phyloP scores from a whole-genome alignment of 1,140 invertebrate species.

The Listronotus bonariensis region DNA sequence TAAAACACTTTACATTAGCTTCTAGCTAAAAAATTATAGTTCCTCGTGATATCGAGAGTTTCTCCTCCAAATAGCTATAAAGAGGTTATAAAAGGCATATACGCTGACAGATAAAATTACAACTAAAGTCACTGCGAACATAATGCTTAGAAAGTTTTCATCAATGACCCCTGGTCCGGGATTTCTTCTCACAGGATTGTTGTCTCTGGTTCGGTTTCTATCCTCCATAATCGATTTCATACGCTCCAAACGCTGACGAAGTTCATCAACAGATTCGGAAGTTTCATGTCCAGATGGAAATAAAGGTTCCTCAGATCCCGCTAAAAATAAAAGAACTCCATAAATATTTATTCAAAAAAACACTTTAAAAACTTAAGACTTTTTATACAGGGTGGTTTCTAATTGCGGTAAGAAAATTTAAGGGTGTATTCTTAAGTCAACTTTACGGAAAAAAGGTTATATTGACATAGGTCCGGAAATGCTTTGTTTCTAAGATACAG shows the following conservation, averaged over 20 bases:
- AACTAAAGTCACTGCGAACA: conserved; percentile 73
- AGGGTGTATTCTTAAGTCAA: too few relatives aligned
- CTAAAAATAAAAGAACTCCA: conserved; percentile 1
- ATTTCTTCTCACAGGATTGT: conserved; percentile 55
- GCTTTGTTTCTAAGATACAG: too few relatives aligned
- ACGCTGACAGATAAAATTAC: conserved; percentile 79
- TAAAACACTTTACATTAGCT: too few relatives aligned
- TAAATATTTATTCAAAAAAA: too few relatives aligned
- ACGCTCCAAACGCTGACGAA: conserved; percentile 72
- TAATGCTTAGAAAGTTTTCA: conserved; percentile 77
- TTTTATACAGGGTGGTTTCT: too few relatives aligned
- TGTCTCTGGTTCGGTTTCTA: conserved; percentile 61
- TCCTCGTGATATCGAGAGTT: conserved; percentile 78
- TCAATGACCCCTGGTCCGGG: conserved; percentile 68
- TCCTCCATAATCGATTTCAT: conserved; percentile 82
- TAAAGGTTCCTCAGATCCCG: background rate
- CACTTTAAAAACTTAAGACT: background rate
- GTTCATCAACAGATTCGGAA: conserved; percentile 72
- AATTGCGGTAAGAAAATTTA: too few relatives aligned
- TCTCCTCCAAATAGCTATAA: conserved; percentile 78
- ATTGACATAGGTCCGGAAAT: too few relatives aligned
- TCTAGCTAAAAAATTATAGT: conserved; percentile 59
- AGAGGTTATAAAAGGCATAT: conserved; percentile 83
- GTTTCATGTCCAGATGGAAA: background rate
- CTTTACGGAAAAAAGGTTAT: too few relatives aligned